Base-by-base conservation (phyloP, 2,113 vertebrate genomes). In the Crotalus helleri region DNA sequence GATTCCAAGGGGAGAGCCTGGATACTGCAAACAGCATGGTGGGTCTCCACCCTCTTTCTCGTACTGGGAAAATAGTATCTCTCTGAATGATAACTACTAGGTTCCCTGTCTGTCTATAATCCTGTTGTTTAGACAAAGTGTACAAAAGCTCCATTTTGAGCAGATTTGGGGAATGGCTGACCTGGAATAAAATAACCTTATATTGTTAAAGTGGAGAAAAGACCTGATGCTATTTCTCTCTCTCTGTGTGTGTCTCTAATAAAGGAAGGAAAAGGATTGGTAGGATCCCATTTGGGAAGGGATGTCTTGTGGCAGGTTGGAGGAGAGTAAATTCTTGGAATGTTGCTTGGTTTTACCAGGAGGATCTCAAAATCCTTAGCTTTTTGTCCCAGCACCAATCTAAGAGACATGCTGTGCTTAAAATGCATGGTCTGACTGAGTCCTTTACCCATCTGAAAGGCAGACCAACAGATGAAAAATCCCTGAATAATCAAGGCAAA, bases 31-130 rank as follows among this genome's bases (percentile, higher is more conserved):
- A 85, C 11, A 85, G 44, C 53, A 24, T 11, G 6, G 29, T 90
- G 88, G 69, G 85, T 91, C 85, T 57, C 89, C 90, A 91, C 90
- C 86, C 85, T 88, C 85, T 90, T 64, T 87, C 59, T 74, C 55
- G 46, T 86, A 59, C 39, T 74, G 55, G 24, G 74, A 86, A 92
- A 92, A 89, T 92, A 92, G 51, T 53, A 92, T 46, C 87, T 88
- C 29, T 92, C 87, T 89, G 87, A n/a, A 33, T 21, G 53, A 90
- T 93, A 93, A 93, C 88, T 90, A 57, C 92, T 86, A 93, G 92
- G 92, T 93, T 90, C 23, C 46, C 46, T 86, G 53, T 33, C 54
- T 86, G 92, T 33, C 53, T 93, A 57, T 57, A 90, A 86, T 90
- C 55, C 55, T 21, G 55, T 93, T 93, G 88, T 93, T 93, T 90